A percentile compares a stretch with the other conserved stretches of the same genome.
These are phyloP conservation scores for Lordiphosa clarofinis DNA, from an alignment of 1,140 invertebrate species.

Conservation along the genomic window DNA sequence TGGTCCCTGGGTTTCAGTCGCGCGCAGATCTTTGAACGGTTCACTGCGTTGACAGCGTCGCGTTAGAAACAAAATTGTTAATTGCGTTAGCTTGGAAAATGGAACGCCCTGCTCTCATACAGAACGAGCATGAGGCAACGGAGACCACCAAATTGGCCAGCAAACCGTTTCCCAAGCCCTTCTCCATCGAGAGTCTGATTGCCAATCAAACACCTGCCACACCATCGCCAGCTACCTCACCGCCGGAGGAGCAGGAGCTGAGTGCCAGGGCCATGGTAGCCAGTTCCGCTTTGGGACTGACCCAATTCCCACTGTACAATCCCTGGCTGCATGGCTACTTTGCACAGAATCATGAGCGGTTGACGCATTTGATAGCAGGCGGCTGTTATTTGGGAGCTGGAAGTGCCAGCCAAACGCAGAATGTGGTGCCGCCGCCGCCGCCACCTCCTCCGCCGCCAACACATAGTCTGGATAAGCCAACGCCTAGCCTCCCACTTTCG, in stretches of 20 bases:
- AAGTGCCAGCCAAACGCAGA: constrained; percentile 28
- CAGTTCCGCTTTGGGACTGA: constrained; percentile 62
- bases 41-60: constrained; percentile 59
- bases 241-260: constrained; percentile 47
- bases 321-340: constrained; percentile 78
- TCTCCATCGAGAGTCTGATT: constrained; percentile 78
- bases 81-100: constrained; percentile 11
- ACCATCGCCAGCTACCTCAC: constrained; percentile 10
- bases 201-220: constrained; percentile 60
- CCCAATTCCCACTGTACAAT: constrained; percentile 77
- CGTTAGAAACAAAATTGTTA: background rate
- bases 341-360: constrained; percentile 72
- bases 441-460: constrained; percentile 20
- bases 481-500: constrained; percentile 22
- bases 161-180: constrained; percentile 70
- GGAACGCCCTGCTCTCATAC: constrained; percentile 49
- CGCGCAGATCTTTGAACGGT: constrained; percentile 76
- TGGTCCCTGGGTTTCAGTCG: constrained; percentile 50
- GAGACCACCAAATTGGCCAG: constrained; percentile 51
- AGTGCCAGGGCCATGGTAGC: constrained; percentile 67
- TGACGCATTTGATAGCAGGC: constrained; percentile 69
- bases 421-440: constrained; percentile 9
- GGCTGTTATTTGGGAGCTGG: constrained; percentile 42
- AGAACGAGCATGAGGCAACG: constrained; percentile 25
- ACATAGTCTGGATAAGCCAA: constrained; percentile 46